These are phyloP conservation scores for Solea solea DNA, from an alignment of 2,113 vertebrate species.

Conservation along the genomic window DNA sequence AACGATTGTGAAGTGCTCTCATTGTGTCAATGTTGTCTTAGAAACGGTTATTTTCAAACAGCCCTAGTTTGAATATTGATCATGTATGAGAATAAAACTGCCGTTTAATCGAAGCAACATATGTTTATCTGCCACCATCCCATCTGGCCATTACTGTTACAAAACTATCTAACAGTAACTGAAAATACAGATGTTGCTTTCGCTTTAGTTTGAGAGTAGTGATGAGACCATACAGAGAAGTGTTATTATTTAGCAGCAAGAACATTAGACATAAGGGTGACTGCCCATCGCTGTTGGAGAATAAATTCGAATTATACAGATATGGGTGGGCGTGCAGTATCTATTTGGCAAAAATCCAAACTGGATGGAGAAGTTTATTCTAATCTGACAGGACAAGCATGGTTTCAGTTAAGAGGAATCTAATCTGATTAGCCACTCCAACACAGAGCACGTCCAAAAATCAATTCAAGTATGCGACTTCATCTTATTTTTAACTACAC, in stretches of 20 bases:
- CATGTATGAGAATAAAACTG: too few species aligned
- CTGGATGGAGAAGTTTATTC: too few species aligned
- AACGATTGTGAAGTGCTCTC: too few species aligned
- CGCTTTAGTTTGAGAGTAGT: background rate
- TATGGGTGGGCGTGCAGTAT: background rate
- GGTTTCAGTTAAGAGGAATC: slow-evolving; percentile 1
- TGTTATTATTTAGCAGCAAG: background rate
- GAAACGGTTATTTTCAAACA: too few species aligned
- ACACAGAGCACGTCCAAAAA: background rate
- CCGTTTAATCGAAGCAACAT: background rate
- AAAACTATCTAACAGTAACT: background rate
- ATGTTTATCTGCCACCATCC: background rate
- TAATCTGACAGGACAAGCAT: too few species aligned
- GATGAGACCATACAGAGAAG: slow-evolving; percentile 4
- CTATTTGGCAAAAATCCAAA: background rate
- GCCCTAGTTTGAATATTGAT: too few species aligned
- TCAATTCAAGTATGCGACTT: slow-evolving; percentile 4
- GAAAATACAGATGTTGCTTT: background rate
- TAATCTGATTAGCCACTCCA: slow-evolving; percentile 21
- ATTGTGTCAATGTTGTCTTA: too few species aligned
- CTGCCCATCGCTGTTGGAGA: background rate
- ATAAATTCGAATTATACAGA: slow-evolving; percentile 12
- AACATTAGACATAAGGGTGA: background rate
- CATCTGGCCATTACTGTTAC: background rate
- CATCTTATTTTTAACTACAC: slow-evolving; percentile 22